Evolutionary conservation across 2,113 vertebrate genomes (phyloP).

Genomic region (Uria aalge): DNA sequence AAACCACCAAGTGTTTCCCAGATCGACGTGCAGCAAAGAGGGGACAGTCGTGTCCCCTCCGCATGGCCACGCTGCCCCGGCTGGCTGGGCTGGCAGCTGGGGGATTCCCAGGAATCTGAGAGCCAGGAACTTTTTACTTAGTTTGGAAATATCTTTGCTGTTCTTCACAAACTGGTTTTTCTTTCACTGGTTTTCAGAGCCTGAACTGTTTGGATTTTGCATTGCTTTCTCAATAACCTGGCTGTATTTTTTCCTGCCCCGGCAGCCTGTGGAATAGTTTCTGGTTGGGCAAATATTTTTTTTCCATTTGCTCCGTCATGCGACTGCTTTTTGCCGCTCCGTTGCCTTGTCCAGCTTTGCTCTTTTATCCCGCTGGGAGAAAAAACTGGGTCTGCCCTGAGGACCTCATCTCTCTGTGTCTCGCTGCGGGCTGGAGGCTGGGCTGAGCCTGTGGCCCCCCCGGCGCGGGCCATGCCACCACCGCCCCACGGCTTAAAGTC

Average conservation of each 20-base stretch:
- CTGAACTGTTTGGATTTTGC: constrained; percentile 7
- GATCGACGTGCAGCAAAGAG: rapidly evolving
- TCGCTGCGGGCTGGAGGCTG: background rate
- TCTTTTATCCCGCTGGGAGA: background rate
- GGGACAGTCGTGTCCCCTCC: too few species aligned
- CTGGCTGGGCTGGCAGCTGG: background rate
- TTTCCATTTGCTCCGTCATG: background rate
- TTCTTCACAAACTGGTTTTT: too few species aligned
- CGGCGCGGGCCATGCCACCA: rapidly evolving
- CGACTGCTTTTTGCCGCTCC: rapidly evolving
- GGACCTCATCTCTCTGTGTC: background rate
- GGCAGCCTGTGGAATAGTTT: background rate
- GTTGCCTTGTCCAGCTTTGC: background rate
- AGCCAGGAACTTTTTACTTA: background rate
- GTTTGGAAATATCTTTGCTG: constrained; percentile 37
- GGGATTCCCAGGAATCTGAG: background rate
- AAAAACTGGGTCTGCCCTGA: background rate
- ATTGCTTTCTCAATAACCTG: background rate
- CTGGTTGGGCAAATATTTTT: background rate
- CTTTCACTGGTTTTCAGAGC: background rate
- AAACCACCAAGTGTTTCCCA: background rate
- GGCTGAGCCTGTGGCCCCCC: background rate
- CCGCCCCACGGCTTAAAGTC: background rate
- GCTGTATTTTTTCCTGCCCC: background rate
- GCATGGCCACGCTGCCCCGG: rapidly evolving